A percentile compares a stretch with the other conserved stretches of the same genome.
Evolutionary conservation across 2,888 invertebrate genomes (phyloP).

Genomic region (Pyrrhosoma nymphula): DNA sequence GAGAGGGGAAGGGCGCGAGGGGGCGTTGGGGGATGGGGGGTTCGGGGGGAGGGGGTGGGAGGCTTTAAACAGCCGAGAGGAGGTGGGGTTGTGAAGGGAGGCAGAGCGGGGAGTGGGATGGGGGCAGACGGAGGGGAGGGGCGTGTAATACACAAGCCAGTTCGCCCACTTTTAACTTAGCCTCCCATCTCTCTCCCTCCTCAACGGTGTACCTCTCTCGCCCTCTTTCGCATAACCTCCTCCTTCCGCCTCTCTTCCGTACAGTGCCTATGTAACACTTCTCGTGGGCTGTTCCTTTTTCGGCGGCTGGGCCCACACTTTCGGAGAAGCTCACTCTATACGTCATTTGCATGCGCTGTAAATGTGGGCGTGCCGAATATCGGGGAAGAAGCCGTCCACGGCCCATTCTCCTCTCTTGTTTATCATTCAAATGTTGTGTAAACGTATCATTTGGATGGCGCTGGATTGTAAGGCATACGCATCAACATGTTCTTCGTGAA

Average conservation of each 20-base stretch:
- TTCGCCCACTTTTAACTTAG: constrained; percentile 57
- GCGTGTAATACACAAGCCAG: constrained; percentile 53
- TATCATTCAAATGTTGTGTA: background rate
- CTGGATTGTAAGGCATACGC: background rate
- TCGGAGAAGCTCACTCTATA: too few relatives aligned
- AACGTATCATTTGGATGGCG: background rate
- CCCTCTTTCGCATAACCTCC: too few relatives aligned
- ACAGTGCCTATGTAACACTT: background rate
- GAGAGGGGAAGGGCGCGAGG: background rate
- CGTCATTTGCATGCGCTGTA: background rate
- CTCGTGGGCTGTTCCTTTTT: background rate
- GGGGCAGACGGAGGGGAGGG: constrained; percentile 5
- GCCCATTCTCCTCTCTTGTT: background rate
- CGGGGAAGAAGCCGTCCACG: background rate
- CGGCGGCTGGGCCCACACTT: background rate
- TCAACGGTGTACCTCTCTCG: background rate
- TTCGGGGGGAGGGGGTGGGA: background rate
- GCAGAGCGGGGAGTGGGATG: background rate
- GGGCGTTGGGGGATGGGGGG: background rate
- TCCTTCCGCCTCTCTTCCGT: constrained; percentile 27
- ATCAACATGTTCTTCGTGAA: background rate
- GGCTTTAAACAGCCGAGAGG: background rate
- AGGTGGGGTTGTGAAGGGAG: background rate
- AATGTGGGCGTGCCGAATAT: background rate
- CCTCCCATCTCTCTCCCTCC: background rate